Percentiles rank a stretch among this genome's conserved stretches.
Conservation (phyloP, 1,140 invertebrate genomes). For the Zaprionus vittiger region DNA sequence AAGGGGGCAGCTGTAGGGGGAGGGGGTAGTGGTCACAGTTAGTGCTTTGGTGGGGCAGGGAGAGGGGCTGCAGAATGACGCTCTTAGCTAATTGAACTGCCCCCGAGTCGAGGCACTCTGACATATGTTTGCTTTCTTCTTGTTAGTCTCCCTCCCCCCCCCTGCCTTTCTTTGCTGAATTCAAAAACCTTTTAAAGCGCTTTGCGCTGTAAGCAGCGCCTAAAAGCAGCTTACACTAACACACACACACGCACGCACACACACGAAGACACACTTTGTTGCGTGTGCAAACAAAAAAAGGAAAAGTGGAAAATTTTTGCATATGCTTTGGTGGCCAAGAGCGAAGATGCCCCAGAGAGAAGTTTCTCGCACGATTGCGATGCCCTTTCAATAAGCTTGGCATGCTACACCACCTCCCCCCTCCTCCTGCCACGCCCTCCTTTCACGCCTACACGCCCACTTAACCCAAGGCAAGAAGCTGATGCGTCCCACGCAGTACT, state of each 20-base stretch:
- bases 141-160: not conserved
- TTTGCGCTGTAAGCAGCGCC: constrained; percentile 68
- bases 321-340: constrained; percentile 23
- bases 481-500: not conserved
- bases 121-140: constrained; percentile 16
- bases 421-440: not conserved
- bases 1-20: not conserved
- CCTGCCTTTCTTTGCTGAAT: constrained; percentile 12
- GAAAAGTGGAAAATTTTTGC: constrained; percentile 31
- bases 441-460: not conserved
- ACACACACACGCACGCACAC: constrained; percentile 24
- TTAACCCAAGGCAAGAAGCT: constrained; percentile 29
- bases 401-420: not conserved
- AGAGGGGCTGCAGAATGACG: not conserved
- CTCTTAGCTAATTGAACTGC: constrained; percentile 44
- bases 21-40: rapidly evolving
- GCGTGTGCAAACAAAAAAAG: constrained; percentile 47
- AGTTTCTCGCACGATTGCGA: constrained; percentile 34
- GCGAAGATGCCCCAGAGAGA: constrained; percentile 50
- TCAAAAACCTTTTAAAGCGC: constrained; percentile 75
- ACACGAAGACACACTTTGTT: constrained; percentile 14
- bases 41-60: not conserved
- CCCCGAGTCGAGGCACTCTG: not conserved
- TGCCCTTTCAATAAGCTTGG: constrained; percentile 30
- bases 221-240: constrained; percentile 67